Conservation (phyloP, 2,888 invertebrate genomes). For the Hesperia comma region DNA sequence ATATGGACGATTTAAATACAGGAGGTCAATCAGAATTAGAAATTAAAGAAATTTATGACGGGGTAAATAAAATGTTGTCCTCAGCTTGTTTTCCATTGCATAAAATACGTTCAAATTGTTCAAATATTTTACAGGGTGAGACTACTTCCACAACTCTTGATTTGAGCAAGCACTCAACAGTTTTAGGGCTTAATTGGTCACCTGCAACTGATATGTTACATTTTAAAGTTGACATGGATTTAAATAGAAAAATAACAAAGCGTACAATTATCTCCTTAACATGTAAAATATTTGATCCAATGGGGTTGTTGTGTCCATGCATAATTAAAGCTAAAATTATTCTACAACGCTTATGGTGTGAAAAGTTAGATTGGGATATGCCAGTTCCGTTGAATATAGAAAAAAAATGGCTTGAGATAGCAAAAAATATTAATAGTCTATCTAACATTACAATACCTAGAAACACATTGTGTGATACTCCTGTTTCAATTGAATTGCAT, state of each 20-base stretch:
- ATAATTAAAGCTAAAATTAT: constrained; percentile 9
- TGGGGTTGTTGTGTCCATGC: constrained; percentile 1
- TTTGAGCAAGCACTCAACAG: neutral
- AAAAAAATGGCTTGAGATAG: neutral
- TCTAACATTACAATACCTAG: constrained; percentile 3
- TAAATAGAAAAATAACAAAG: neutral
- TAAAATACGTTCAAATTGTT: neutral
- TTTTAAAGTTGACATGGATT: neutral
- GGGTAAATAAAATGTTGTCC: neutral
- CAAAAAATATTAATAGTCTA: neutral
- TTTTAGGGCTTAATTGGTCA: neutral
- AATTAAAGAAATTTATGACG: neutral
- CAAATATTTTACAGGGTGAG: neutral
- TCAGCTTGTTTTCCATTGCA: neutral
- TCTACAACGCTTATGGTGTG: constrained; percentile 5
- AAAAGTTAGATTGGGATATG: constrained; percentile 8
- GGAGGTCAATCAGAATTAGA: neutral
- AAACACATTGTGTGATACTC: neutral
- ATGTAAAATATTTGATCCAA: neutral
- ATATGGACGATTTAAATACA: neutral
- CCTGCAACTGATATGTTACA: neutral
- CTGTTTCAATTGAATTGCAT: constrained; percentile 15
- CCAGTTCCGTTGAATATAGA: neutral
- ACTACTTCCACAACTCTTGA: neutral
- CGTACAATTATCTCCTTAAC: neutral